Conservation (phyloP, 2,113 vertebrate genomes). For the Martes martes region DNA sequence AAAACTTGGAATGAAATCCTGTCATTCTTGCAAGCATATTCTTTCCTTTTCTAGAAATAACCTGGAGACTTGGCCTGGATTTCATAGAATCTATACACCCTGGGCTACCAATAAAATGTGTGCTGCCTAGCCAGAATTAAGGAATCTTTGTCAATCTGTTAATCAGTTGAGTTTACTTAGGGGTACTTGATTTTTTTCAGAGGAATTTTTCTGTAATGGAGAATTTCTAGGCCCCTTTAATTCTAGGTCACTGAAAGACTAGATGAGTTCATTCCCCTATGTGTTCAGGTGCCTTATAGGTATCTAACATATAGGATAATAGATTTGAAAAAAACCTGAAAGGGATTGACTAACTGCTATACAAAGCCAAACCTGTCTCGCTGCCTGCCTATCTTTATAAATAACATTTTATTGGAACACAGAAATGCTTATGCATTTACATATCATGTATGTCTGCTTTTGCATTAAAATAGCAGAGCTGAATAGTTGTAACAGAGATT, state of each 20-base stretch:
- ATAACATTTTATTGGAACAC: not conserved
- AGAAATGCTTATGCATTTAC: not conserved
- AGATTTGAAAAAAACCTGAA: not conserved
- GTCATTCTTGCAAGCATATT: not conserved
- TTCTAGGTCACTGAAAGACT: not conserved
- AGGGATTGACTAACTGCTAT: not conserved
- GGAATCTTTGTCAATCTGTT: not conserved
- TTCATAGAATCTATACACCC: not conserved
- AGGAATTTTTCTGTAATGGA: not conserved
- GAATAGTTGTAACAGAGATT: not conserved
- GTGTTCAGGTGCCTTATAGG: not conserved
- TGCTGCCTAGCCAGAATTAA: not conserved
- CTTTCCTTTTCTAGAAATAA: not conserved
- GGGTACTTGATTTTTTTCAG: not conserved
- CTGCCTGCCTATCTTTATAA: not conserved
- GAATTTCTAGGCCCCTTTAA: not conserved
- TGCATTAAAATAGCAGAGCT: not conserved
- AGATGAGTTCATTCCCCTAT: not conserved
- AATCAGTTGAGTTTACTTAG: not conserved
- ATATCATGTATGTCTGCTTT: not conserved
- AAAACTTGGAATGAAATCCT: not conserved
- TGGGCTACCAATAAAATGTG: not conserved
- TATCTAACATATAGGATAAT: not conserved
- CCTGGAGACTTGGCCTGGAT: not conserved
- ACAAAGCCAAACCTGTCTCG: not conserved